These are phyloP conservation scores for Paradoxurus hermaphroditus DNA, from an alignment of 2,113 vertebrate genomes.

Conservation along the genomic window DNA sequence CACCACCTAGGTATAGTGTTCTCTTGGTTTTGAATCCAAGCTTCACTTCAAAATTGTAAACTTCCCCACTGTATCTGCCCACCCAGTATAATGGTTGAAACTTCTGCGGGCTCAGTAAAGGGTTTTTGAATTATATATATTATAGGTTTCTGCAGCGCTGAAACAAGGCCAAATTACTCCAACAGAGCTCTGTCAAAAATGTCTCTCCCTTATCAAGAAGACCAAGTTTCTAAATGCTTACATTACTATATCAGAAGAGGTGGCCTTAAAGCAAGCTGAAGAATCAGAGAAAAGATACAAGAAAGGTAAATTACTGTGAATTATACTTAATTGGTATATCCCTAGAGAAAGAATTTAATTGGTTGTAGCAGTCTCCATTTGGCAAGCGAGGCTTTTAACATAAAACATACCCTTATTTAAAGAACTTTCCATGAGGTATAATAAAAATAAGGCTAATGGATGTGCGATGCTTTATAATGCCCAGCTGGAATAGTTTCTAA, in stretches of 20 bases:
- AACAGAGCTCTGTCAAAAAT: constrained; percentile 91
- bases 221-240: constrained; percentile 93
- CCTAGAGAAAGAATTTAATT: constrained; percentile 5
- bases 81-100: not conserved
- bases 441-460: not conserved
- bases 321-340: not conserved
- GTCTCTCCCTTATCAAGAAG: constrained; percentile 89
- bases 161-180: constrained; percentile 89
- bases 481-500: not conserved
- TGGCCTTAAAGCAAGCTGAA: constrained; percentile 90
- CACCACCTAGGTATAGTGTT: not conserved
- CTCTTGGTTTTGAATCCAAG: not conserved
- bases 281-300: constrained; percentile 88
- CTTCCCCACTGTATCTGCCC: not conserved
- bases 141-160: constrained; percentile 90
- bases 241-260: constrained; percentile 90
- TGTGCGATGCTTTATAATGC: not conserved
- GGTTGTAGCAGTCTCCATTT: not conserved
- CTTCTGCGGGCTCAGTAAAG: not conserved
- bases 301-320: constrained; percentile 81
- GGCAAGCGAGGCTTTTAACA: constrained; percentile 29
- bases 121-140: not conserved
- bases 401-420: constrained; percentile 11
- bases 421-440: constrained; percentile 13
- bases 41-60: not conserved